phyloP scores from a whole-genome alignment of 1,140 invertebrate species.

The Drosophila punjabiensis region DNA sequence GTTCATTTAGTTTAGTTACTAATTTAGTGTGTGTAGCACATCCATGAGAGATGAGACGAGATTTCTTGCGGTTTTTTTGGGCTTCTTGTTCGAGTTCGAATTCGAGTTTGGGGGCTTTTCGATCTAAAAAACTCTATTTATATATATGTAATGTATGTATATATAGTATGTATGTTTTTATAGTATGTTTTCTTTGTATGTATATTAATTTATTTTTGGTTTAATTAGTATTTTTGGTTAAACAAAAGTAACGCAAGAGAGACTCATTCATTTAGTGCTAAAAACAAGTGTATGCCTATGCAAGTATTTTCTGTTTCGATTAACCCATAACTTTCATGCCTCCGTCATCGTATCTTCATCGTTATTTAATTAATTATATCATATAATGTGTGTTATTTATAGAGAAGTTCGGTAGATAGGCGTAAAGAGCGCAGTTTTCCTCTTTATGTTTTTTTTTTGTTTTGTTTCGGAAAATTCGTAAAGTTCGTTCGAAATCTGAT shows the following conservation, averaged over 20 bases:
- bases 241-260: constrained; percentile 59
- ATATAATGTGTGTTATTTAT: constrained; percentile 50
- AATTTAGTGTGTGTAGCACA: constrained; percentile 62
- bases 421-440: constrained; percentile 58
- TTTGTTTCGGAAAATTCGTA: constrained; percentile 62
- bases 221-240: constrained; percentile 50
- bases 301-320: constrained; percentile 33
- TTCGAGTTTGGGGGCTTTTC: constrained; percentile 25
- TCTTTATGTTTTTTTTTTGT: constrained; percentile 13
- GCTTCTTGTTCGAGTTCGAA: constrained; percentile 11
- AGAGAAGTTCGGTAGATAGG: constrained; percentile 65
- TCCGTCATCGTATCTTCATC: constrained; percentile 34
- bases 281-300: constrained; percentile 65
- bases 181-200: constrained; percentile 50
- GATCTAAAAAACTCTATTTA: constrained; percentile 63
- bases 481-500: constrained; percentile 62
- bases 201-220: constrained; percentile 48
- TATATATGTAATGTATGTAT: constrained; percentile 49
- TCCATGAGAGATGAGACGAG: constrained; percentile 62
- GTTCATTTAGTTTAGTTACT: constrained; percentile 59
- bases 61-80: constrained; percentile 33
- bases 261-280: constrained; percentile 59
- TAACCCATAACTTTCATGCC: constrained; percentile 20
- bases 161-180: constrained; percentile 53
- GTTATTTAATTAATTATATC: constrained; percentile 37